Percentiles rank a stretch among this genome's conserved stretches.
phyloP scores from a whole-genome alignment of 2,888 invertebrate genomes.

The Rhagophthalmus giganteus region DNA sequence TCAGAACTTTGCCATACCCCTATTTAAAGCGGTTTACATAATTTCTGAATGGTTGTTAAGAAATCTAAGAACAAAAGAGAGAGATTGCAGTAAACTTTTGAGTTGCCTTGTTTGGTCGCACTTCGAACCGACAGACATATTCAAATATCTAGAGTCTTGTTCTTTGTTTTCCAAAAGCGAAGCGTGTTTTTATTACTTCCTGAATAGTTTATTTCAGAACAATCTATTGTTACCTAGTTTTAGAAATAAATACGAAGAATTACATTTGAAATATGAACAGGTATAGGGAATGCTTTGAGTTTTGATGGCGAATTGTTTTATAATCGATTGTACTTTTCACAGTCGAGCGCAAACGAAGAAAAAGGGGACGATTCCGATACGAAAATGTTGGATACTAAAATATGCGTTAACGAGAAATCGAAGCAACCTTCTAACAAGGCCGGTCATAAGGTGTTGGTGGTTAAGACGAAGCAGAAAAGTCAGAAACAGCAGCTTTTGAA shows the following conservation, averaged over 20 bases:
- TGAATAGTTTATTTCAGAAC: conserved; percentile 56
- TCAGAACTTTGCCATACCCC: conserved; percentile 52
- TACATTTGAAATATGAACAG: conserved; percentile 57
- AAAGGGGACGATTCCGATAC: conserved; percentile 38
- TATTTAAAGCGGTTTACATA: conserved; percentile 55
- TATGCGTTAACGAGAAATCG: conserved; percentile 47
- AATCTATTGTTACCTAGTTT: conserved; percentile 58
- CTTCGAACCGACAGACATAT: conserved; percentile 56
- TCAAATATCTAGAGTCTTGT: conserved; percentile 61
- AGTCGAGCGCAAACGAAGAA: conserved; percentile 30
- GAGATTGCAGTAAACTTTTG: conserved; percentile 60
- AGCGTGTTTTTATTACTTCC: conserved; percentile 60
- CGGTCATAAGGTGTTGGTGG: conserved; percentile 45
- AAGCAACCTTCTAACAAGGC: conserved; percentile 31
- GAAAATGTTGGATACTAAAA: conserved; percentile 43
- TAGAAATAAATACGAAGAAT: conserved; percentile 56
- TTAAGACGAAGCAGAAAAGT: conserved; percentile 51
- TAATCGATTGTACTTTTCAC: not conserved
- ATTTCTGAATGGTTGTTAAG: conserved; percentile 61
- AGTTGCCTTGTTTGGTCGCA: conserved; percentile 57
- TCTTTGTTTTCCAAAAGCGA: conserved; percentile 62
- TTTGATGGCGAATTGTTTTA: not conserved
- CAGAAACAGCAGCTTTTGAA: conserved; percentile 52
- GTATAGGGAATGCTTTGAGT: no score
- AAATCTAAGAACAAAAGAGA: conserved; percentile 57